phyloP scores from a whole-genome alignment of 2,113 vertebrate species.

The Antechinus flavipes region DNA sequence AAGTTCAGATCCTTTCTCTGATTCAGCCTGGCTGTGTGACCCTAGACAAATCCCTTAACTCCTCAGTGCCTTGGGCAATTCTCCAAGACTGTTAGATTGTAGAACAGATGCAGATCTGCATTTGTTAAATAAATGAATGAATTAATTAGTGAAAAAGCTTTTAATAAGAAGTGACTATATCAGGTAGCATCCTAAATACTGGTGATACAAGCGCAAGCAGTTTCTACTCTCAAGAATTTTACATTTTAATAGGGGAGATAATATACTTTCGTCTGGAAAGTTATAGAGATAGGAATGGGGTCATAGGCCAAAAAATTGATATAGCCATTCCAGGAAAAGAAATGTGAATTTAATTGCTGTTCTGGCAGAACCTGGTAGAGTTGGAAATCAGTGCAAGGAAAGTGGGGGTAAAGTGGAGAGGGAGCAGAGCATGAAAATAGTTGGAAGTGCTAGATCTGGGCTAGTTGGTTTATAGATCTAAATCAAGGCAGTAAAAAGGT shows the following conservation, averaged over 20 bases:
- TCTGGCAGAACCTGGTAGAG: background rate
- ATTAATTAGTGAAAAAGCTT: background rate
- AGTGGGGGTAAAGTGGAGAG: background rate
- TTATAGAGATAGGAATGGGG: background rate
- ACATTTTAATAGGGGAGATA: background rate
- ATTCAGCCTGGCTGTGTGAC: background rate
- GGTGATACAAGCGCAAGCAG: background rate
- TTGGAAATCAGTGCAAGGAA: background rate
- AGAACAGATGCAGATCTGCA: background rate
- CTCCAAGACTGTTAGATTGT: background rate
- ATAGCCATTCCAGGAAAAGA: background rate
- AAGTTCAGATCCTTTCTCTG: background rate
- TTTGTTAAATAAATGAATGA: background rate
- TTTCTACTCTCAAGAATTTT: background rate
- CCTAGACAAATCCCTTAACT: background rate
- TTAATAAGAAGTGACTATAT: background rate
- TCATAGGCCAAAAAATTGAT: background rate
- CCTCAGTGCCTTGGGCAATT: background rate
- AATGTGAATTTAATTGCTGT: background rate
- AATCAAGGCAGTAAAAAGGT: background rate
- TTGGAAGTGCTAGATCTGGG: background rate
- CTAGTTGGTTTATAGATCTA: background rate
- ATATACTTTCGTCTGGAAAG: background rate
- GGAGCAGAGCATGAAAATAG: background rate
- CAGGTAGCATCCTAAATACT: background rate